Percentiles rank a stretch among this genome's conserved stretches.
phyloP scores from a whole-genome alignment of 1,140 invertebrate genomes.

The Papilio polyxenes region DNA sequence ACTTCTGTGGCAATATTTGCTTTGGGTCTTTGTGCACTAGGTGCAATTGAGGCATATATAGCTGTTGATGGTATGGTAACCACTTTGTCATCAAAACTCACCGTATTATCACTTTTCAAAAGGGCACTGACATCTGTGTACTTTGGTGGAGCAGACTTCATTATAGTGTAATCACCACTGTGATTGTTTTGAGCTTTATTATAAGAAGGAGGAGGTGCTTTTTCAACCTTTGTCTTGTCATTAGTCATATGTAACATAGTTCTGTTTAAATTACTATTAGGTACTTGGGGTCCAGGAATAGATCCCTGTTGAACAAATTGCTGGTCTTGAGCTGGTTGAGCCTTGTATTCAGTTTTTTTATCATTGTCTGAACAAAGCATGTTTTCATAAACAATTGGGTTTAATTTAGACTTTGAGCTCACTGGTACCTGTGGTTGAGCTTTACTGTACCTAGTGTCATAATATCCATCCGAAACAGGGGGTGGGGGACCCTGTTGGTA shows the following conservation, averaged over 20 bases:
- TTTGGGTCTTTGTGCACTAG: constrained; percentile 80
- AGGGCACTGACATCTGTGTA: constrained; percentile 74
- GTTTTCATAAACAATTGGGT: constrained; percentile 72
- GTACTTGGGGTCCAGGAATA: constrained; percentile 73
- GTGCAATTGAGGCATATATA: constrained; percentile 79
- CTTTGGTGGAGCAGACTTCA: constrained; percentile 75
- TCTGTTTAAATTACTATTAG: constrained; percentile 62
- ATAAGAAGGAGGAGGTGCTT: constrained; percentile 66
- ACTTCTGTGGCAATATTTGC: constrained; percentile 79
- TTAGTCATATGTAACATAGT: constrained; percentile 57
- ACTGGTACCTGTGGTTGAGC: constrained; percentile 87
- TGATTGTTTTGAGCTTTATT: constrained; percentile 59
- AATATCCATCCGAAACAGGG: constrained; percentile 79
- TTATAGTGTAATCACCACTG: constrained; percentile 72
- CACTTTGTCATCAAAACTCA: constrained; percentile 75
- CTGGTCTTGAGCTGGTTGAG: constrained; percentile 61
- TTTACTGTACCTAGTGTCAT: constrained; percentile 82
- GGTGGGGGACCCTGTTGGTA: constrained; percentile 70
- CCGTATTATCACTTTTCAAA: constrained; percentile 68
- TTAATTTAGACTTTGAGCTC: constrained; percentile 77
- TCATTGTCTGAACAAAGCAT: constrained; percentile 74
- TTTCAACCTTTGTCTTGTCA: constrained; percentile 68
- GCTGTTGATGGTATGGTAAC: constrained; percentile 77
- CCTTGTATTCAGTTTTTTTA: constrained; percentile 70
- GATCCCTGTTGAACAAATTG: constrained; percentile 71